A percentile compares a stretch with the other conserved stretches of the same genome.
These are phyloP conservation scores for Hipposideros armiger DNA, from an alignment of 2,113 vertebrate species.

Conservation along the genomic window DNA sequence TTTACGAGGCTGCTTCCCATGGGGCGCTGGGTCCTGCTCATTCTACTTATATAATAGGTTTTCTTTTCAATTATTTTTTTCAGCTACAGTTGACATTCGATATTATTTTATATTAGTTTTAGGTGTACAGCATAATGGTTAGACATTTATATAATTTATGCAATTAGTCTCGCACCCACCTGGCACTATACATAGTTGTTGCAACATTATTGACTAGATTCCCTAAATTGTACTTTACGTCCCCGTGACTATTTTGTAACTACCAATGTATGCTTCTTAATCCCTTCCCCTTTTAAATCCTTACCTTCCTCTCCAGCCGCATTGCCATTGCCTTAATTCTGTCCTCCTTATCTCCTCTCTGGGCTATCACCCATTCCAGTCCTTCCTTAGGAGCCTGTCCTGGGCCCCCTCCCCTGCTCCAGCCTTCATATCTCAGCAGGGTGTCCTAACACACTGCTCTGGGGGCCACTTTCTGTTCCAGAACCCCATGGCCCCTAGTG, in stretches of 20 bases:
- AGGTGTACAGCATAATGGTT: too few relatives aligned
- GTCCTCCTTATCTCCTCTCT: too few relatives aligned
- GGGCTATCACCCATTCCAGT: not conserved
- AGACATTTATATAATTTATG: too few relatives aligned
- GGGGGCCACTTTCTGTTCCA: not conserved
- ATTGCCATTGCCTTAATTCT: not conserved
- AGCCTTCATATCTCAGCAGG: not conserved
- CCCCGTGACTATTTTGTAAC: too few relatives aligned
- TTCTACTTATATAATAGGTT: not conserved
- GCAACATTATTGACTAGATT: too few relatives aligned
- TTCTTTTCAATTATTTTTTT: not conserved
- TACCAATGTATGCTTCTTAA: too few relatives aligned
- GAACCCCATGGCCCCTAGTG: not conserved
- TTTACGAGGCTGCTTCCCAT: not conserved
- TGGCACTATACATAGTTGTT: too few relatives aligned
- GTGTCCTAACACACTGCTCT: not conserved
- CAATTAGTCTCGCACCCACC: too few relatives aligned
- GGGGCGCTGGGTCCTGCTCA: not conserved
- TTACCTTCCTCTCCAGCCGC: not conserved
- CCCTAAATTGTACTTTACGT: too few relatives aligned
- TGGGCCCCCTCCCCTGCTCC: accelerated
- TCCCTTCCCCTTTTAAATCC: not conserved
- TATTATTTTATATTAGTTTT: too few relatives aligned
- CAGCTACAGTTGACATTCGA: too few relatives aligned
- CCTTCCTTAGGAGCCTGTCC: not conserved